Evolutionary conservation across 2,797 vertebrate genomes (phyloP).

Genomic region (Limnodromus scolopaceus): DNA sequence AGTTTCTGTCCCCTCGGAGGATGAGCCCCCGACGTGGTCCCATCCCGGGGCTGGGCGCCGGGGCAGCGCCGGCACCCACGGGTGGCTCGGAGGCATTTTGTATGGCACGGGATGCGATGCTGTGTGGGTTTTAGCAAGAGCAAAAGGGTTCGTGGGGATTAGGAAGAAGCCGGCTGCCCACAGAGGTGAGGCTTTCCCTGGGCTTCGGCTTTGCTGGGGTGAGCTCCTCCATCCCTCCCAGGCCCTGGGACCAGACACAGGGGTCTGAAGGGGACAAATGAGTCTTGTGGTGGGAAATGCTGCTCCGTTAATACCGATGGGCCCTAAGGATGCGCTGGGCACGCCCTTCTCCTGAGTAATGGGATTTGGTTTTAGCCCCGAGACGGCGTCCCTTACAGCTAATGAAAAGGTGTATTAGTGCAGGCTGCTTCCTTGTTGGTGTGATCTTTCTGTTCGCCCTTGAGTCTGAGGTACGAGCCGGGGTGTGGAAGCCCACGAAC

Average conservation of each 20-base stretch:
- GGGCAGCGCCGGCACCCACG: not conserved
- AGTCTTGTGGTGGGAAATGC: accelerated
- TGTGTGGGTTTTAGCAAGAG: not conserved
- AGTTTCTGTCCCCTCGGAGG: not conserved
- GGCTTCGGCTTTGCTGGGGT: not conserved
- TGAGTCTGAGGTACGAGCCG: accelerated
- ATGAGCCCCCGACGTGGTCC: accelerated
- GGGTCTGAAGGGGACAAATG: not conserved
- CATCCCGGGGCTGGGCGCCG: accelerated
- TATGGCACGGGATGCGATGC: accelerated
- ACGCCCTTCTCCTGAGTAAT: not conserved
- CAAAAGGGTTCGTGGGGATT: not conserved
- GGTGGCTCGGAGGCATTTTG: accelerated
- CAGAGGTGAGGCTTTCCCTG: not conserved
- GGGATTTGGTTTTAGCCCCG: not conserved
- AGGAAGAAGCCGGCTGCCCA: accelerated
- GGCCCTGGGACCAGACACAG: accelerated
- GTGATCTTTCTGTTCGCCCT: not conserved
- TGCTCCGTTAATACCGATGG: not conserved
- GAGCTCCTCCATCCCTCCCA: not conserved
- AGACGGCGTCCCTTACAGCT: not conserved
- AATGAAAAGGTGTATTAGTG: not conserved
- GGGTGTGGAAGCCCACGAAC: not conserved
- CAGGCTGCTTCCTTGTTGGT: not conserved
- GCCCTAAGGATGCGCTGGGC: accelerated